Percentiles rank a stretch among this genome's conserved stretches.
Conservation (phyloP, 2,113 vertebrate species). For the Tinamus guttatus region DNA sequence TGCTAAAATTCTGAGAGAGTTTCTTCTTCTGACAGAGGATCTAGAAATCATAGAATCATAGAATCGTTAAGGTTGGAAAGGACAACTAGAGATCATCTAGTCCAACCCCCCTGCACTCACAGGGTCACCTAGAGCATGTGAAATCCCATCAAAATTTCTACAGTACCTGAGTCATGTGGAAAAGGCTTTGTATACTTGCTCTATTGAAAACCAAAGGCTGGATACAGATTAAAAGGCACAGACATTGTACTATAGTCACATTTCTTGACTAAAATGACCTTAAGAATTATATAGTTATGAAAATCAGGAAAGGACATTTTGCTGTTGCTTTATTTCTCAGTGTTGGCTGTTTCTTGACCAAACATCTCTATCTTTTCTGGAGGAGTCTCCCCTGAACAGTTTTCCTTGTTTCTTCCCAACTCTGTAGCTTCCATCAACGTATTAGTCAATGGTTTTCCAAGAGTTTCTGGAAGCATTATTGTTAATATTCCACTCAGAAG, state of each 20-base stretch:
- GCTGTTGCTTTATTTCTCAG: constrained; percentile 29
- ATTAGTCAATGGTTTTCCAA: constrained; percentile 84
- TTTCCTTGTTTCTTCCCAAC: constrained; percentile 70
- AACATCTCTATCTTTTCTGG: constrained; percentile 71
- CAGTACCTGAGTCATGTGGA: neutral
- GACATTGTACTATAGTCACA: neutral
- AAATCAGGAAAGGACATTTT: neutral
- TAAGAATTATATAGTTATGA: neutral
- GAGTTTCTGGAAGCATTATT: constrained; percentile 88
- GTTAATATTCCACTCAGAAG: constrained; percentile 87
- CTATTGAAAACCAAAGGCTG: constrained; percentile 33
- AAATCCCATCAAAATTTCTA: constrained; percentile 2
- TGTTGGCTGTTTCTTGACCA: neutral
- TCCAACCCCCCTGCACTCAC: too few species aligned
- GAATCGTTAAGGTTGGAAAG: too few species aligned
- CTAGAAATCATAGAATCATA: too few species aligned
- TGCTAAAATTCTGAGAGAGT: neutral
- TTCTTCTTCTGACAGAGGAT: neutral
- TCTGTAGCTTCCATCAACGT: constrained; percentile 86
- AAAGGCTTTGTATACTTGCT: neutral
- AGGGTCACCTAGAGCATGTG: too few species aligned
- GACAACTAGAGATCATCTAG: too few species aligned
- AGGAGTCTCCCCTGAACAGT: constrained; percentile 32
- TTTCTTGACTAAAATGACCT: constrained; percentile 23
- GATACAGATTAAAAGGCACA: constrained; percentile 40